A percentile compares a stretch with the other conserved stretches of the same genome.
These are phyloP conservation scores for Meta bourneti DNA, from an alignment of 2,888 invertebrate genomes.

Conservation along the genomic window DNA sequence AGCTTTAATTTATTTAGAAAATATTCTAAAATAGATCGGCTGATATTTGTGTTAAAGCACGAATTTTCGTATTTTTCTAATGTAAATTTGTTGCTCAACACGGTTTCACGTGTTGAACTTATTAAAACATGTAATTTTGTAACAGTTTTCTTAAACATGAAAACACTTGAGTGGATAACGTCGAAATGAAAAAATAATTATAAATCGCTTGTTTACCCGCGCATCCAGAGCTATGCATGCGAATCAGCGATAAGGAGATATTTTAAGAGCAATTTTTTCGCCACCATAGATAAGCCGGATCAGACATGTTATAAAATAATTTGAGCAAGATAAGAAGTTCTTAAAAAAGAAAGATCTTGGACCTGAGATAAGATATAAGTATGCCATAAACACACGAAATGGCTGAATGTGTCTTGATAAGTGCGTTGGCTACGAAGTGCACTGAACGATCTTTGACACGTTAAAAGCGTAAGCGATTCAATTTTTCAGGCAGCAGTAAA, in stretches of 20 bases:
- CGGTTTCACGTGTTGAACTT: too few species aligned
- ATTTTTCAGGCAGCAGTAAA: not conserved
- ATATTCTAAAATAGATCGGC: too few species aligned
- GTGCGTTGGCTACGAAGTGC: slow-evolving; percentile 35
- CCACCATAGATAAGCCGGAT: slow-evolving; percentile 6
- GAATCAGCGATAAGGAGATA: not conserved
- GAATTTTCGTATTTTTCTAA: too few species aligned
- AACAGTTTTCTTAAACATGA: too few species aligned
- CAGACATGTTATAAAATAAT: slow-evolving; percentile 30
- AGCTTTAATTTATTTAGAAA: too few species aligned
- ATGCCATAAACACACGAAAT: slow-evolving; percentile 38
- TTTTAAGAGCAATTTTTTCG: slow-evolving; percentile 7
- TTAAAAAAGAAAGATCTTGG: slow-evolving; percentile 38
- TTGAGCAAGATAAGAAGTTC: slow-evolving; percentile 26
- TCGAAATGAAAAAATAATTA: not conserved
- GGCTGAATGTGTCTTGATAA: slow-evolving; percentile 16
- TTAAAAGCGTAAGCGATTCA: not conserved
- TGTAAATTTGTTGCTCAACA: too few species aligned
- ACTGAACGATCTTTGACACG: slow-evolving; percentile 5
- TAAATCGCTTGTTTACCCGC: not conserved
- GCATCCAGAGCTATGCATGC: not conserved
- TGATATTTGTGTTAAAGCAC: too few species aligned
- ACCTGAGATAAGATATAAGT: slow-evolving; percentile 30
- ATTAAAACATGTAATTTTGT: too few species aligned
- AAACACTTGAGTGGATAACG: too few species aligned